Percentiles rank a stretch among this genome's conserved stretches.
phyloP scores from a whole-genome alignment of 1,140 invertebrate species.

The Microvelia longipes region DNA sequence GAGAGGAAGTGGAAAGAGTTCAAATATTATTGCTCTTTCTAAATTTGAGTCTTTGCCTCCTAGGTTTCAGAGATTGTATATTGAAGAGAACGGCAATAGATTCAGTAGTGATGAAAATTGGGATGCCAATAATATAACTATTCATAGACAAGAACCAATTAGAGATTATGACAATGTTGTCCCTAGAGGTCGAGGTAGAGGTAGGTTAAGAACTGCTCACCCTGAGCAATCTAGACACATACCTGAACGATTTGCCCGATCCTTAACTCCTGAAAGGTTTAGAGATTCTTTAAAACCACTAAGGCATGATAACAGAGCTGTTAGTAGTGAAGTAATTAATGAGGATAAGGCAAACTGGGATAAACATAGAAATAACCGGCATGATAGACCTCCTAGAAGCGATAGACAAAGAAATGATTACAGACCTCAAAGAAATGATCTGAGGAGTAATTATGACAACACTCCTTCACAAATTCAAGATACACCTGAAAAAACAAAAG shows the following conservation, averaged over 20 bases:
- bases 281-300: background rate
- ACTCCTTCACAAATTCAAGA: background rate
- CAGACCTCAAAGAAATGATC: background rate
- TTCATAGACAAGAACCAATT: background rate
- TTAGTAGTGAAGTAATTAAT: background rate
- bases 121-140: background rate
- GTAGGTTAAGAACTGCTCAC: background rate
- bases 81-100: background rate
- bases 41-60: background rate
- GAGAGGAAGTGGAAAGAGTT: background rate
- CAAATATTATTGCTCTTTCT: too few species aligned
- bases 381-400: background rate
- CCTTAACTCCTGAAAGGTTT: background rate
- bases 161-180: background rate
- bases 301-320: background rate
- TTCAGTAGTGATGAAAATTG: background rate
- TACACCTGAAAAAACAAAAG: conserved; percentile 5
- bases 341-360: background rate
- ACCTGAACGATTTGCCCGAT: background rate
- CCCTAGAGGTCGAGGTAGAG: background rate
- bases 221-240: background rate
- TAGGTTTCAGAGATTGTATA: background rate
- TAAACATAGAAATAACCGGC: background rate
- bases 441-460: background rate
- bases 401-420: background rate